These are phyloP conservation scores for Cryptomyrus ogoouensis DNA, from an alignment of 2,113 vertebrate species.

Conservation along the genomic window DNA sequence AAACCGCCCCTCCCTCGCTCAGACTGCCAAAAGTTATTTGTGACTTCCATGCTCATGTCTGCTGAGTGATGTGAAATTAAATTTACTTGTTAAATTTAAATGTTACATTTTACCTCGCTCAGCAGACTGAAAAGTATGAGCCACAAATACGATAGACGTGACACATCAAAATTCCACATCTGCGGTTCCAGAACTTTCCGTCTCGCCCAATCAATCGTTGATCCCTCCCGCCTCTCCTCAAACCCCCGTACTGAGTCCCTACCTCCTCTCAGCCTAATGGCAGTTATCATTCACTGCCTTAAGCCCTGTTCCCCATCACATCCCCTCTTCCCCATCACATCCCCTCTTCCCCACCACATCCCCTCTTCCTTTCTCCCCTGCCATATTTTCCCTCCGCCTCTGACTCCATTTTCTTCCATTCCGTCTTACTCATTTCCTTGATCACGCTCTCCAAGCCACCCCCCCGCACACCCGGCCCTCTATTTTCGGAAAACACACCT, in stretches of 20 bases:
- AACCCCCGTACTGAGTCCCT: neutral
- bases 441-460: conserved; percentile 15
- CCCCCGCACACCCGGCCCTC: conserved; percentile 36
- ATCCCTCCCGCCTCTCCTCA: neutral
- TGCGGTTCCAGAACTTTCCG: neutral
- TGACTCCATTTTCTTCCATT: neutral
- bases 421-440: neutral
- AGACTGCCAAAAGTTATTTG: neutral
- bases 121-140: neutral
- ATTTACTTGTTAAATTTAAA: conserved; percentile 10
- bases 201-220: neutral
- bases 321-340: neutral
- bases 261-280: neutral
- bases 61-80: conserved; percentile 26
- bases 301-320: neutral
- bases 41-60: conserved; percentile 2
- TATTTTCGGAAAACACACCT: conserved; percentile 68
- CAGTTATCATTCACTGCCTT: neutral
- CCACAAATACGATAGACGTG: neutral
- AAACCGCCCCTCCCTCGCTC: neutral
- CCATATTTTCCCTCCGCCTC: neutral
- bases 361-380: neutral
- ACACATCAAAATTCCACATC: conserved; percentile 1
- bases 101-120: conserved; percentile 12
- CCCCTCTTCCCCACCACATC: neutral